Conservation (phyloP, 2,797 vertebrate species). For the Cuniculus paca region DNA sequence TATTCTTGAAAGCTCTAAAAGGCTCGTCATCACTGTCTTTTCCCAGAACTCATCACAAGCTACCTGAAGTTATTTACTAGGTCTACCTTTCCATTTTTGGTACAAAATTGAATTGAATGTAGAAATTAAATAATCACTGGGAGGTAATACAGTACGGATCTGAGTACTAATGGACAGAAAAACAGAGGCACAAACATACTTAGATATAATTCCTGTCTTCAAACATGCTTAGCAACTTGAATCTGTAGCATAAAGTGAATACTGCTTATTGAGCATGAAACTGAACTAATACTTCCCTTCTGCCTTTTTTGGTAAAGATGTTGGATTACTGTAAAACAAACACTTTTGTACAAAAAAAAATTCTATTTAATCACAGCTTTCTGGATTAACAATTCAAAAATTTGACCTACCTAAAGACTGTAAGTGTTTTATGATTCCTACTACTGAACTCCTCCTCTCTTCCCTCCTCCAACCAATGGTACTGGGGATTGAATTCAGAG, state of each 20-base stretch:
- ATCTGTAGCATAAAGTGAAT: neutral
- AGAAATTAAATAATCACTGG: constrained; percentile 38
- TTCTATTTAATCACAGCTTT: constrained; percentile 40
- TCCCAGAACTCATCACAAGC: neutral
- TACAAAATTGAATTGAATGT: constrained; percentile 47
- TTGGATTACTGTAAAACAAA: constrained; percentile 31
- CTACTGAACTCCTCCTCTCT: neutral
- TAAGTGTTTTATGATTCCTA: neutral
- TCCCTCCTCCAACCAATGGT: neutral
- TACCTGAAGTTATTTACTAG: constrained; percentile 26
- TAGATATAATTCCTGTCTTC: neutral
- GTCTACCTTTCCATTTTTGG: constrained; percentile 6
- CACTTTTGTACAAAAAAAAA: neutral
- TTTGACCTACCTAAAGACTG: neutral
- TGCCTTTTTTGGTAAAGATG: constrained; percentile 4
- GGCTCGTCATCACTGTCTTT: neutral
- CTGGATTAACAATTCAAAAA: constrained; percentile 20
- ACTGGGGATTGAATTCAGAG: neutral
- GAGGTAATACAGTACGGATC: neutral
- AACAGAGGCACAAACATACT: constrained; percentile 19
- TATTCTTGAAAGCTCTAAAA: neutral
- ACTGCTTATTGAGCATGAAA: neutral
- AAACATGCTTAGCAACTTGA: constrained; percentile 42
- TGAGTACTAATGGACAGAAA: neutral
- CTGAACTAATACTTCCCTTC: neutral